Evolutionary conservation across 2,113 vertebrate species (phyloP), one percentile per base, ranked within the genome.

Genomic region (Atrichornis clamosus): DNA sequence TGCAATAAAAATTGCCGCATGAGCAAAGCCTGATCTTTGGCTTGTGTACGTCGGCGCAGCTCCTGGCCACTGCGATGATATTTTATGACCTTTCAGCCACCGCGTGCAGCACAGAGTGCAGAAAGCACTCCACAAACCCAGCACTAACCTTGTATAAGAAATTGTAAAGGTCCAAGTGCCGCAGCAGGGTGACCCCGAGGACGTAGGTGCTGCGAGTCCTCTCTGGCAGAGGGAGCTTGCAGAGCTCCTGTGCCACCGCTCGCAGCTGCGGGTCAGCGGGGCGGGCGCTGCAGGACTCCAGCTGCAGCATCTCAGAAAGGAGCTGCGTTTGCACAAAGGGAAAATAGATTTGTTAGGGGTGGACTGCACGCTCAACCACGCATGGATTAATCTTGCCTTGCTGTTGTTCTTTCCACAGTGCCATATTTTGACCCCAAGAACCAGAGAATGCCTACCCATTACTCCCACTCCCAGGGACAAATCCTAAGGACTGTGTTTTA

Each of bases 181-280:
- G 98, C 62, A 98, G 76, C 64, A 98, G 89, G 30, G 99, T 98
- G 84, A 99, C 50, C 7, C 97, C 96, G 6, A 99, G 95, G 82
- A 98, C 67, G 84, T 98, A 98, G 7, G 73, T 97, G 30, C 95
- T 96, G 20, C 77, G 94, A 47, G 96, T 93, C 63, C 96, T 96
- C 89, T 98, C 95, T 30, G 97, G 87, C 98, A 99, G 32, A 9
- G 98, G 74, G 89, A 99, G 90, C 37, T 96, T 97, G 96, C 99
- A 99, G 83, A 99, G 89, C 79, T 98, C 95, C 64, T 87, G 80
- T 32, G 97, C 44, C 16, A 87, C 72, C 8, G 7, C 49, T 39
- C 97, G 97, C 11, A 96, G 27, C 52, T 95, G 80, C 10, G 90
- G 94, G 28, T 93, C 95, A 42, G 91, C 67, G 6, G 86, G 62